Conservation (phyloP, 2,113 vertebrate genomes). For the Microtus pennsylvanicus region DNA sequence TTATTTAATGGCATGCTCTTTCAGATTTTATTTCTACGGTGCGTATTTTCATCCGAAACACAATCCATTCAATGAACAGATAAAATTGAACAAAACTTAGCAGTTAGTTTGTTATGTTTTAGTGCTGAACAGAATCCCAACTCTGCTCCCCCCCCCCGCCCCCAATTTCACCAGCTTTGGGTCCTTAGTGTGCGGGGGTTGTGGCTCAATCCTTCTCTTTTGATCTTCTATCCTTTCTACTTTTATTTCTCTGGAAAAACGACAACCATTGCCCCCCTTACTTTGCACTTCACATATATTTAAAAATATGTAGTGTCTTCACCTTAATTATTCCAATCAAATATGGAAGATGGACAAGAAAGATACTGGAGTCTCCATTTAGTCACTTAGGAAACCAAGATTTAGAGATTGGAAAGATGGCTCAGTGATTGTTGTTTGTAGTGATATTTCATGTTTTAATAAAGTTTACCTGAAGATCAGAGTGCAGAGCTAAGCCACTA, state of each 20-base stretch:
- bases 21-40: background rate
- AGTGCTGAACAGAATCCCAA: constrained; percentile 9
- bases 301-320: background rate
- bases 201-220: constrained; percentile 62
- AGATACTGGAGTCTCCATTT: background rate
- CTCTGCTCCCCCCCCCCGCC: background rate
- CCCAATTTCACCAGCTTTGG: background rate
- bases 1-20: background rate
- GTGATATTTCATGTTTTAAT: too few species aligned
- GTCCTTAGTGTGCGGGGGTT: constrained; percentile 47
- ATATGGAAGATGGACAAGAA: background rate
- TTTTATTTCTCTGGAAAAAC: constrained; percentile 48
- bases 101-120: constrained; percentile 65
- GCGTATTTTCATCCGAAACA: constrained; percentile 54
- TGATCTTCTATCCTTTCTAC: constrained; percentile 50
- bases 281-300: background rate
- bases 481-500: too few species aligned
- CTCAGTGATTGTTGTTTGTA: background rate
- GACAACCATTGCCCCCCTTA: background rate
- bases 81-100: constrained; percentile 50
- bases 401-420: background rate
- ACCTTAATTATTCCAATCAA: background rate
- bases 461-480: too few species aligned
- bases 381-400: background rate
- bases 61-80: constrained; percentile 43